phyloP scores from a whole-genome alignment of 2,113 vertebrate species.

The Dolichallabes microphthalmus region DNA sequence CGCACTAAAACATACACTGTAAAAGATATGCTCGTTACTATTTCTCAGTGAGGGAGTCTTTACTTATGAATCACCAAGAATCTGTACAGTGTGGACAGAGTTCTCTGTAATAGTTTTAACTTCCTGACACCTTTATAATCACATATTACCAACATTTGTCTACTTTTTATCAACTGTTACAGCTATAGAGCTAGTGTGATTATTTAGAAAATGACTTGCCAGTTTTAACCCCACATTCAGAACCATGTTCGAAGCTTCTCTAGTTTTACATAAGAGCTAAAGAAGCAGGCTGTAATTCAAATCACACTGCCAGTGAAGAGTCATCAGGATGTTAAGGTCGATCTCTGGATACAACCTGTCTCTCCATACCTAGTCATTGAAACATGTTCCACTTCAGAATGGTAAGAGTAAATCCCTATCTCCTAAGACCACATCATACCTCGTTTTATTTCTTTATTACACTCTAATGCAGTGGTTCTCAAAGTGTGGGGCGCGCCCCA shows the following conservation, averaged over 20 bases:
- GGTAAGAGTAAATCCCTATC: background rate
- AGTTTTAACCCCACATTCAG: background rate
- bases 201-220: too few species aligned
- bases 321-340: background rate
- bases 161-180: background rate
- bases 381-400: background rate
- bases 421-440: background rate
- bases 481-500: too few species aligned
- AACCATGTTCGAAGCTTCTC: background rate
- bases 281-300: background rate
- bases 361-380: too few species aligned
- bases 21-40: background rate
- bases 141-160: background rate
- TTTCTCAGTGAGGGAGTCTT: background rate
- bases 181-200: background rate
- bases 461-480: too few species aligned
- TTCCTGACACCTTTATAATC: background rate
- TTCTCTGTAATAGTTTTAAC: background rate
- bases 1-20: constrained; percentile 19
- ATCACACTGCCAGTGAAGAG: background rate
- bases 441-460: background rate
- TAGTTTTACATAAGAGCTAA: background rate
- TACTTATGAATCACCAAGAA: background rate
- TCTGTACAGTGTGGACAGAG: background rate
- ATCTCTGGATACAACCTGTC: too few species aligned